phyloP scores from a whole-genome alignment of 2,797 vertebrate genomes.

The Melanotaenia parkinsoni region DNA sequence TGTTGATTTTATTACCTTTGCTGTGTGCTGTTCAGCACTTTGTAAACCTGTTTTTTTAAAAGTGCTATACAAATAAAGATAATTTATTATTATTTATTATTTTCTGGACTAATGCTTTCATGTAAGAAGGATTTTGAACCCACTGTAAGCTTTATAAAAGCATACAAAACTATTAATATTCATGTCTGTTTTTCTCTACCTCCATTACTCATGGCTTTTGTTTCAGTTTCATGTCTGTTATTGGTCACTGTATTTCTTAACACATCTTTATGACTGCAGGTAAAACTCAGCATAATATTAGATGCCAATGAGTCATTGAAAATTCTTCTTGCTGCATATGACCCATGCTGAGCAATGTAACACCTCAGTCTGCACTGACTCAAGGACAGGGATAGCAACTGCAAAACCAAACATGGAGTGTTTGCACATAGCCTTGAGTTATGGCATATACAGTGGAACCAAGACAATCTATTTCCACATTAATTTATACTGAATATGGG shows the following conservation, averaged over 20 bases:
- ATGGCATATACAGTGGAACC: slow-evolving; percentile 33
- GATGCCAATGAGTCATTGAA: slow-evolving; percentile 66
- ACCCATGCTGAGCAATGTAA: slow-evolving; percentile 71
- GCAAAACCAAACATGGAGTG: slow-evolving; percentile 74
- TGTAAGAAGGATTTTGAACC: neutral
- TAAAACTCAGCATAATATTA: slow-evolving; percentile 45
- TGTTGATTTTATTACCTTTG: no score
- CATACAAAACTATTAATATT: neutral
- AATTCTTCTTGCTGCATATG: slow-evolving; percentile 62
- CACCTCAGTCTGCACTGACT: slow-evolving; percentile 67
- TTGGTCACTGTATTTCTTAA: slow-evolving; percentile 32
- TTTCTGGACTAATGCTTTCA: neutral
- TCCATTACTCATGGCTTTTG: slow-evolving; percentile 11
- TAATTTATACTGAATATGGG: slow-evolving; percentile 35
- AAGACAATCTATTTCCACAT: slow-evolving; percentile 25
- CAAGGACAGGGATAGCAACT: slow-evolving; percentile 53
- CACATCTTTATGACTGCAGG: slow-evolving; percentile 32
- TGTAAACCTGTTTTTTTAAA: no score
- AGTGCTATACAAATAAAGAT: no score
- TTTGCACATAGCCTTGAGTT: slow-evolving; percentile 48
- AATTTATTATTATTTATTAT: no score
- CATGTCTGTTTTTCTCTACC: slow-evolving; percentile 7
- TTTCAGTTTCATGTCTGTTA: slow-evolving; percentile 19
- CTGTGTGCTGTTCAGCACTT: no score
- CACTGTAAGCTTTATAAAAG: neutral